Evolutionary conservation across 2,113 vertebrate genomes (phyloP), one percentile per base, ranked within the genome.

Genomic region (Myodes glareolus): DNA sequence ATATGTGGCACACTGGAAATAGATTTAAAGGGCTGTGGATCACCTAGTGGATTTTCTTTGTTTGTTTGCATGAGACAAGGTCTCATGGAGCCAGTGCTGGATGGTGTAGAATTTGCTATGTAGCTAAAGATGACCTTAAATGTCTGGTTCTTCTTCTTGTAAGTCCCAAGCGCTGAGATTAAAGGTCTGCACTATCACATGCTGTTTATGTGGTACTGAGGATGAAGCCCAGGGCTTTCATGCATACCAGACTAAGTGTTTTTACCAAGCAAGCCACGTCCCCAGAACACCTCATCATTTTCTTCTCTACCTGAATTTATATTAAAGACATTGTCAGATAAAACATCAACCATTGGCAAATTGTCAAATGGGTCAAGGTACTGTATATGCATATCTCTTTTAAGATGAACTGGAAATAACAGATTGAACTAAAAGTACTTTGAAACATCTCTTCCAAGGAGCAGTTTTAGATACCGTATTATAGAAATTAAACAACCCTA

Each of bases 401-500:
- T 52, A 73, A 95, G 95, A 88, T 72, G 42, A 96, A 90, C 85
- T 70, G n/a, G 13, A 88, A 92, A 88, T 91, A 89, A 82, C 88
- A 76, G 27, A 10, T 3, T 4, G 45, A 39, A 67, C 36, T 45
- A 39, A 94, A 90, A 75, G 45, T 85, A 61, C 78, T 89, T 92
- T 76, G 91, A 95, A 92, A 82, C 27, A 39, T 93, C 84, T 95
- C 88, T 94, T 94, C 72, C 88, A 55, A 97, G 87, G 96, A 96
- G 94, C 85, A 84, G 70, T 91, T 97, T 92, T 75, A 90, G 90
- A 80, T 88, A 72, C 9, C 84, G 5, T 47, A 80, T 97, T 86
- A 90, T 91, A 96, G 72, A 94, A 97, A 91, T 96, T 65, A 97
- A 98, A 81, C 90, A 93, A 90, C 47, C 92, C 75, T 63, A 96